Percentiles rank a stretch among this genome's conserved stretches.
Evolutionary conservation across 2,797 vertebrate species (phyloP).

Genomic region (Vespertilio murinus): DNA sequence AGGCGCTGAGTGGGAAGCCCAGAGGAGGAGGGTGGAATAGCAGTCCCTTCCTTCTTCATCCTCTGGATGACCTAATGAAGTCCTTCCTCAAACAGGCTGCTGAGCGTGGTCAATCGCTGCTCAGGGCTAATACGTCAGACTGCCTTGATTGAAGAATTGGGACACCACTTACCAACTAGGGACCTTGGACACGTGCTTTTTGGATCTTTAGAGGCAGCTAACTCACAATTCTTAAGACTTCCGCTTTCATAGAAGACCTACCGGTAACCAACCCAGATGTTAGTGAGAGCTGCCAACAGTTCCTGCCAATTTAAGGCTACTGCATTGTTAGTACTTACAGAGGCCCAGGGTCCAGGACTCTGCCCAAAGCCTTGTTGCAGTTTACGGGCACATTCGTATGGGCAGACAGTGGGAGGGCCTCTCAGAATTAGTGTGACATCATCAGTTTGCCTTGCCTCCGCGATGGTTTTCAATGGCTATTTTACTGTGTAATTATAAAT

Average conservation of each 20-base stretch:
- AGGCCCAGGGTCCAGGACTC: neutral
- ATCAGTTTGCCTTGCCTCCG: neutral
- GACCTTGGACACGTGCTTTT: neutral
- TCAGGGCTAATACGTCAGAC: neutral
- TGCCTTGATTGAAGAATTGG: neutral
- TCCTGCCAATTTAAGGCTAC: neutral
- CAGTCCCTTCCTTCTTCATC: neutral
- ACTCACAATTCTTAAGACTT: constrained; percentile 32
- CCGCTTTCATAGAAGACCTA: neutral
- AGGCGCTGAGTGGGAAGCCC: neutral
- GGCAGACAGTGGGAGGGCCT: neutral
- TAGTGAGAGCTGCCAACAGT: neutral
- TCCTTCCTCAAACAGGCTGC: neutral
- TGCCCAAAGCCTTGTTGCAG: neutral
- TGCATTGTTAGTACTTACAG: neutral
- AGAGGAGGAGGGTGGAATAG: neutral
- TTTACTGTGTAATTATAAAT: neutral
- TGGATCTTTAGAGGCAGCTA: neutral
- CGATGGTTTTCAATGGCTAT: neutral
- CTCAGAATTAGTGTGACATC: neutral
- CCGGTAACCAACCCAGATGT: neutral
- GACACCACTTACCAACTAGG: neutral
- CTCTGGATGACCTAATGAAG: neutral
- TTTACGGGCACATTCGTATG: neutral
- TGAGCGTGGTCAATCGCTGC: neutral